phyloP scores from a whole-genome alignment of 1,140 invertebrate genomes.

The Mamestra configurata region DNA sequence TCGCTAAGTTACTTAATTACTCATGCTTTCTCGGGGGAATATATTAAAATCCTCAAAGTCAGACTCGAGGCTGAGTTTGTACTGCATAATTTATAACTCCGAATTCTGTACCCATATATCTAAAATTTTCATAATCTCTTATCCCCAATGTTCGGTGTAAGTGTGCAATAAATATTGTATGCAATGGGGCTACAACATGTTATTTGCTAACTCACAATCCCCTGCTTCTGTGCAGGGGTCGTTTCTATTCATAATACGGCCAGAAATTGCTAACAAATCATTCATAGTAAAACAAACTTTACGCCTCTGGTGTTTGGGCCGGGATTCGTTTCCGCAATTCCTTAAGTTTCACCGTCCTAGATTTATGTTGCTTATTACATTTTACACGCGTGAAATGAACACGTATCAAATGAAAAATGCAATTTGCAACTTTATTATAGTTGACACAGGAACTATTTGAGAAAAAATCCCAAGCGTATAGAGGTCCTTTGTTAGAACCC shows the following conservation, averaged over 20 bases:
- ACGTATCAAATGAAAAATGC: slow-evolving; percentile 68
- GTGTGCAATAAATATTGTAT: slow-evolving; percentile 82
- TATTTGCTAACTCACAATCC: slow-evolving; percentile 76
- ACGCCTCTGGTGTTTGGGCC: slow-evolving; percentile 40
- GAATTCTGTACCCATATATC: slow-evolving; percentile 45
- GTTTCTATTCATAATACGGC: slow-evolving; percentile 77
- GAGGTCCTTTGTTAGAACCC: slow-evolving; percentile 37
- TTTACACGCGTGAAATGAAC: slow-evolving; percentile 80
- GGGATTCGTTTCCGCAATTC: slow-evolving; percentile 19
- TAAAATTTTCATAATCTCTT: slow-evolving; percentile 69
- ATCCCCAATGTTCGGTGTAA: slow-evolving; percentile 59
- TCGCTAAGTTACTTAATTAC: slow-evolving; percentile 52
- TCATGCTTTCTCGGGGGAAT: slow-evolving; percentile 48
- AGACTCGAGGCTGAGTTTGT: slow-evolving; percentile 13
- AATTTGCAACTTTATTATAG: slow-evolving; percentile 73
- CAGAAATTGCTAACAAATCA: slow-evolving; percentile 67
- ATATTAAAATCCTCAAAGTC: slow-evolving; percentile 49
- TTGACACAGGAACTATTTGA: slow-evolving; percentile 68
- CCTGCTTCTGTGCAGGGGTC: slow-evolving; percentile 70
- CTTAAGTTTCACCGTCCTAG: slow-evolving; percentile 58
- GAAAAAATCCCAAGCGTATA: slow-evolving; percentile 10
- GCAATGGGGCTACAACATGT: slow-evolving; percentile 69
- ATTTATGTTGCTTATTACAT: slow-evolving; percentile 83
- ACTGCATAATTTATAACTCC: slow-evolving; percentile 47
- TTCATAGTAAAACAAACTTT: slow-evolving; percentile 59